Base-by-base conservation (phyloP, 1,140 invertebrate species). In the Galleria mellonella region DNA sequence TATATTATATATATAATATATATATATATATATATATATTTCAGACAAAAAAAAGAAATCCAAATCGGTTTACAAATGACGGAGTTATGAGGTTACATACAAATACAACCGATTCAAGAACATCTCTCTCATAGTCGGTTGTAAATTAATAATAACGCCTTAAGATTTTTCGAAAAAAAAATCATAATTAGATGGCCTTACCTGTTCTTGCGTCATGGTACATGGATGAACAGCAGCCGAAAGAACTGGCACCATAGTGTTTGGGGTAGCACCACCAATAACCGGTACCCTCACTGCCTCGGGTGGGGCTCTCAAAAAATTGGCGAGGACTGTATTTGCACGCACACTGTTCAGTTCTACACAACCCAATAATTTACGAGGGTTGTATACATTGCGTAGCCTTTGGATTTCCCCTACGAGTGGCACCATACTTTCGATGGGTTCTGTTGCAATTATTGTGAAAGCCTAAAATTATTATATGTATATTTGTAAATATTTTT, bases 211-310 rank as follows among this genome's bases (percentile, higher is more conserved):
- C 6, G 61, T 63, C 64, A 83, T 55, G 4, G 43, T 54, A 46
- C 71, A 68, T 9, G 81, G 75, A 48, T 81, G 94, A 14, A 82
- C 83, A 1, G 90, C 89, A 55, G 92, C 91, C 1, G 94, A 96
- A 12, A 96, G 89, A 8, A 97, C 75, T 0, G 95, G 95, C 13
- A 97, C 89, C 70, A 95, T 94, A 0, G 94, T 96, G 15, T 89
- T 83, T 2, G 92, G 89, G 28, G 92, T 91, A 64, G 94, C 90
- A 29, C 95, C 95, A n/a, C 95, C 95, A 48, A 97, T 89, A 0
- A 97, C 92, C 0, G 95, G 94, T 4, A 95, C 90, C 32, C 89
- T 83, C 0, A 94, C 91, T 47, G 90, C 88, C 62, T 90, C 87
- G 0, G 93, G 91, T 31, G 90, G 88, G 2, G 93, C 58, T 0